A percentile compares a stretch with the other conserved stretches of the same genome.
phyloP scores from a whole-genome alignment of 2,797 vertebrate species.

The Rachycentron canadum region DNA sequence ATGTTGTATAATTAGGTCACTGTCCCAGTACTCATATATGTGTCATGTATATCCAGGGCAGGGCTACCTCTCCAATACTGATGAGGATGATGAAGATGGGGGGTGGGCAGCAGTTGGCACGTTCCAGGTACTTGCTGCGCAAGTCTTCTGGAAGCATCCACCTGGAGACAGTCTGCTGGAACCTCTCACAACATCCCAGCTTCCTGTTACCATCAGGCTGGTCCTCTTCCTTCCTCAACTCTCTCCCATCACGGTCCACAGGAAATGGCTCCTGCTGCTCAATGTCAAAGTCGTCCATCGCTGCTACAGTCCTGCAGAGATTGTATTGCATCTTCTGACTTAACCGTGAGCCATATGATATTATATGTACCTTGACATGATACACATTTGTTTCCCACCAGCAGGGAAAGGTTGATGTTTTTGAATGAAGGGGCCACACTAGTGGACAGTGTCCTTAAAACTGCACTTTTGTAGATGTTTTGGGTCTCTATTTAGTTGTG shows the following conservation, averaged over 20 bases:
- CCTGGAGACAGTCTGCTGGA: conserved; percentile 85
- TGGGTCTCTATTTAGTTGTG: too few relatives aligned
- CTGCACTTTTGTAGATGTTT: too few relatives aligned
- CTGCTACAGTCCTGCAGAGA: conserved; percentile 27
- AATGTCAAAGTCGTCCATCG: conserved; percentile 71
- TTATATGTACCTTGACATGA: not conserved
- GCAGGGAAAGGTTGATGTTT: not conserved
- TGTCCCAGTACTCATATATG: not conserved
- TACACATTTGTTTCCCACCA: not conserved
- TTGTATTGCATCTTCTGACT: not conserved
- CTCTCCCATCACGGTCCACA: conserved; percentile 52
- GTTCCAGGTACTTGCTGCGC: conserved; percentile 84
- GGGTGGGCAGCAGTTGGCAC: conserved; percentile 91
- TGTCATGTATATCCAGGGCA: conserved; percentile 1
- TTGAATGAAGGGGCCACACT: not conserved
- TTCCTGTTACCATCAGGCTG: conserved; percentile 5
- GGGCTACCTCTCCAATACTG: conserved; percentile 89
- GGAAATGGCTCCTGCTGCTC: conserved; percentile 75
- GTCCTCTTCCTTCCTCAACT: not conserved
- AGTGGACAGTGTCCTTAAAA: too few relatives aligned
- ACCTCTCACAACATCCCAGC: conserved; percentile 76
- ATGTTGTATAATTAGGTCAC: conserved; percentile 22
- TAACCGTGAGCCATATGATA: not conserved
- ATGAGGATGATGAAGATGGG: conserved; percentile 92
- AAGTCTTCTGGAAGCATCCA: conserved; percentile 90